Conservation (phyloP, 37 sponge, comb jelly and placozoan genomes). For the Axinella damicornis region DNA sequence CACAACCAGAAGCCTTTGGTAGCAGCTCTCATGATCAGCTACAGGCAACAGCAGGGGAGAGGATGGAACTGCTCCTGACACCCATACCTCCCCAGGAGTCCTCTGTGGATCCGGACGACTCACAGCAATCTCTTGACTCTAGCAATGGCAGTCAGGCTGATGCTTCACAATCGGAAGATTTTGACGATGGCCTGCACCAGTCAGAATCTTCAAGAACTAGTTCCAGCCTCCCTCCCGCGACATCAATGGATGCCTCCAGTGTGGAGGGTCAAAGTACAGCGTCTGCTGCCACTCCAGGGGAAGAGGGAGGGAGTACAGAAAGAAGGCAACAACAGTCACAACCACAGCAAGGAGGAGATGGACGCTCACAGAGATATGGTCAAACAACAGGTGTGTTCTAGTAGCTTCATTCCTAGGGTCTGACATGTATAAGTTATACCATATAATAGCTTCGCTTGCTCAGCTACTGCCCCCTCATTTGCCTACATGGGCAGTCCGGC, state of each 20-base stretch:
- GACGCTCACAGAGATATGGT: too few species aligned
- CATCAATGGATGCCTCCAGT: too few species aligned
- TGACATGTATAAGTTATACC: too few species aligned
- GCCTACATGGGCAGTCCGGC: too few species aligned
- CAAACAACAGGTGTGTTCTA: too few species aligned
- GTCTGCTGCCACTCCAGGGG: not conserved
- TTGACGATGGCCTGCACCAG: not conserved
- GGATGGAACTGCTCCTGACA: not conserved
- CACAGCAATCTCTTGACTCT: constrained; percentile 35
- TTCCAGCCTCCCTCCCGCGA: not conserved
- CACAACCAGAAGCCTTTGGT: not conserved
- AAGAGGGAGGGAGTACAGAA: not conserved
- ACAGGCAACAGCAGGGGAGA: not conserved
- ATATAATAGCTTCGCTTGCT: too few species aligned
- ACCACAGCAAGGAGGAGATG: not conserved
- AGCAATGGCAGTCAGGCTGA: constrained; percentile 53
- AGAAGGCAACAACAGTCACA: not conserved
- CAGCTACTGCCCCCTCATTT: too few species aligned
- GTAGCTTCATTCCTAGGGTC: too few species aligned
- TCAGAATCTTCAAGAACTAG: constrained; percentile 5
- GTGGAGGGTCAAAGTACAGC: not conserved
- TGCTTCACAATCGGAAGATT: constrained; percentile 3
- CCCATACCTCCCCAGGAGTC: not conserved
- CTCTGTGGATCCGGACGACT: constrained; percentile 5
- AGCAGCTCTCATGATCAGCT: not conserved